Base-by-base conservation (phyloP, 2,797 vertebrate species). In the Oreonectes daqikongensis region DNA sequence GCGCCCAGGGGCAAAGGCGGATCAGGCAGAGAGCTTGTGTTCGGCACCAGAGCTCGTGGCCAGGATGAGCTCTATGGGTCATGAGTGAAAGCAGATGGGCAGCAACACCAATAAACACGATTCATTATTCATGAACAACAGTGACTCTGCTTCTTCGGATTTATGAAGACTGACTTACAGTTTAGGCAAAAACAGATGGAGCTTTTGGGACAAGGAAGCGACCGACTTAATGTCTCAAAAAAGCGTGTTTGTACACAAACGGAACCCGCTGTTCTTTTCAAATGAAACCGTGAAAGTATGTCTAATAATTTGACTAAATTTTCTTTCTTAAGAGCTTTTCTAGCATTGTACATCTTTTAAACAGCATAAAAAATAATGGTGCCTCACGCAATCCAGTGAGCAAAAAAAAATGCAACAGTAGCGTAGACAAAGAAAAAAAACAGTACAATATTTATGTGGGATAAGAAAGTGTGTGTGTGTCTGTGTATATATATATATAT, bases 21-120 rank as follows among this genome's bases (percentile, higher is more conserved):
- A 67, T 72, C 52, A 72, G 66, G 70, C 72, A 77, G 57, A 61
- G 75, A 20, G 24, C 70, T 76, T 69, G 80, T 80, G 68, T 73
- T 66, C 65, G 71, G 32, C 50, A 69, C 52, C 48, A 66, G 68
- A 80, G 48, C 78, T 80, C 53, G 67, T 53, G 72, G 70, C 26
- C 44, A 71, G 55, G 63, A 72, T 65, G 46, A 78, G 52, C 60
- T 68, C 66, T 67, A 20, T 60, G 67, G 75, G 73, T 84, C 73
- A 81, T 64, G 72, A 78, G 63, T 22, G n/a, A 82, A 82, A 70
- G 55, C 75, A 80, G 78, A 85, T 81, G 80, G 72, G 24, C 20
- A 72, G 40, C 44, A 26, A 69, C 67, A 61, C 72, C 66, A 74
- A 69, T n/a, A 40, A 67, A 59, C 67, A 72, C 22, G 64, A 80